Conservation (phyloP, 1,140 invertebrate species). For the Calliopsis andreniformis region DNA sequence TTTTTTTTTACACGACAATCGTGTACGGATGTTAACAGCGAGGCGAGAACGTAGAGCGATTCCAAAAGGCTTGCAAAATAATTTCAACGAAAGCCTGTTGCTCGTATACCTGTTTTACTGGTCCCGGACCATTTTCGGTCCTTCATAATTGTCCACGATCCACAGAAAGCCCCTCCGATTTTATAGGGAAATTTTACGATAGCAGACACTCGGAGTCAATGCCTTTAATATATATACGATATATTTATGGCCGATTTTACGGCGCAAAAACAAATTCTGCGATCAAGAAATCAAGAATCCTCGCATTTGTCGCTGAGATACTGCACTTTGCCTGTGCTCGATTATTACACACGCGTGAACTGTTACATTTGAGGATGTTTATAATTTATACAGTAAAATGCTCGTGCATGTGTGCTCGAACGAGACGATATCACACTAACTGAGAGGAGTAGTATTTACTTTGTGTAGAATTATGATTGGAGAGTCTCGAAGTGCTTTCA, state of each 20-base stretch:
- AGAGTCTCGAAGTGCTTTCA: no score
- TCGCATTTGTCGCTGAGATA: conserved; percentile 3
- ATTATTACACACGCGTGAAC: no score
- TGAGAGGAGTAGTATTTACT: no score
- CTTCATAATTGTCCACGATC: conserved; percentile 47
- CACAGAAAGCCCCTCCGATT: conserved; percentile 55
- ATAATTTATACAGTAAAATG: no score
- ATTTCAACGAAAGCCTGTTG: conserved; percentile 27
- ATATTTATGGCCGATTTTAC: conserved; percentile 51
- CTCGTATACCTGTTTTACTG: conserved; percentile 51
- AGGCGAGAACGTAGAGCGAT: conserved; percentile 4
- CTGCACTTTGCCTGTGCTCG: no score
- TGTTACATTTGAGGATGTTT: no score
- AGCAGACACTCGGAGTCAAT: conserved; percentile 44
- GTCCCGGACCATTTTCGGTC: conserved; percentile 33
- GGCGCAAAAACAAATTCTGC: conserved; percentile 11
- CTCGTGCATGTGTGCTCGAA: no score
- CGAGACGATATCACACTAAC: no score
- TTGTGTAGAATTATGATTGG: no score
- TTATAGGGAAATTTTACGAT: conserved; percentile 53
- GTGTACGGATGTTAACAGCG: neutral
- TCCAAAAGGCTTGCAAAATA: conserved; percentile 21
- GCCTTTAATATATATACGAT: conserved; percentile 48
- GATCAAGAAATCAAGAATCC: neutral
- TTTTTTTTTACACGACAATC: neutral